phyloP scores from a whole-genome alignment of 2,113 vertebrate genomes.

The Campylomormyrus tamandua region DNA sequence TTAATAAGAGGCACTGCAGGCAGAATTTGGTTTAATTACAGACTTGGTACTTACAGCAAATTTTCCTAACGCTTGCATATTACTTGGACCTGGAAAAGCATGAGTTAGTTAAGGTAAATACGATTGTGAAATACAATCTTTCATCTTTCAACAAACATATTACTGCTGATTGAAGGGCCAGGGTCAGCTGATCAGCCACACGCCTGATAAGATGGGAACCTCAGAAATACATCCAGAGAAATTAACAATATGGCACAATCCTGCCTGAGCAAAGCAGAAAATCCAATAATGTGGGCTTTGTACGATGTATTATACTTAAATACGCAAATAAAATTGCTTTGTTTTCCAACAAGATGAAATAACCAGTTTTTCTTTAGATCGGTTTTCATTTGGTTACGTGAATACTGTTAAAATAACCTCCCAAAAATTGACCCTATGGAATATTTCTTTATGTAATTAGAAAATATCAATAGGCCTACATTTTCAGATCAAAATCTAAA shows the following conservation, averaged over 20 bases:
- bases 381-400: not conserved
- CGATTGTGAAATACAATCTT: not conserved
- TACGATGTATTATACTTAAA: not conserved
- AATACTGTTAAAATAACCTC: not conserved
- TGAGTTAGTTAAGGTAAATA: not conserved
- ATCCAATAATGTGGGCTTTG: not conserved
- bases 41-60: not conserved
- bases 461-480: not conserved
- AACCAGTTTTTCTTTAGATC: not conserved
- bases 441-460: not conserved
- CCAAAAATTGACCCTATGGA: not conserved
- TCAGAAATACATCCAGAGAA: not conserved
- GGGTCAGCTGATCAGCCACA: not conserved
- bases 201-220: not conserved
- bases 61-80: not conserved
- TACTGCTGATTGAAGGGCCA: not conserved
- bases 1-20: not conserved
- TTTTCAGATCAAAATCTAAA: not conserved
- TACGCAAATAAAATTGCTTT: not conserved
- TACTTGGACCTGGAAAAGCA: not conserved
- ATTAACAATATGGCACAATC: not conserved
- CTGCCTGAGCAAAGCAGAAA: not conserved
- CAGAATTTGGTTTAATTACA: not conserved
- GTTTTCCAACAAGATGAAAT: not conserved
- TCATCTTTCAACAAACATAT: not conserved